A percentile compares a stretch with the other conserved stretches of the same genome.
phyloP scores from a whole-genome alignment of 2,113 vertebrate species.

The Nasalis larvatus region DNA sequence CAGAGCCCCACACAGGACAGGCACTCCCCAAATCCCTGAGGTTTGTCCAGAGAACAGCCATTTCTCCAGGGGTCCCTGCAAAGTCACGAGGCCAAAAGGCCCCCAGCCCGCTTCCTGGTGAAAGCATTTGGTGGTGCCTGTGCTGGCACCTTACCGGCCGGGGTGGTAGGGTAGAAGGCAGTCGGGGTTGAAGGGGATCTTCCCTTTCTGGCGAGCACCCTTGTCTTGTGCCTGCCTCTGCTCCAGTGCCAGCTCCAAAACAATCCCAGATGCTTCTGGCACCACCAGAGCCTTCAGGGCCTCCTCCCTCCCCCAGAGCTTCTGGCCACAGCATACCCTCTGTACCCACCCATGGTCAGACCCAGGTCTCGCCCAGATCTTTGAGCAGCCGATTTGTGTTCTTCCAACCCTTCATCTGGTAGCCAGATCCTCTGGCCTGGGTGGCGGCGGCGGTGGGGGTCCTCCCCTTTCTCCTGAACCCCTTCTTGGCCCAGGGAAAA shows the following conservation, averaged over 20 bases:
- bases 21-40: neutral
- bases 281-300: neutral
- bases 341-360: rapidly evolving
- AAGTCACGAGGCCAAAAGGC: neutral
- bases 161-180: neutral
- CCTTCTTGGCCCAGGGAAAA: conserved; percentile 16
- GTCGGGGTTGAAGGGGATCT: neutral
- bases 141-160: neutral
- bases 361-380: neutral
- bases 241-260: neutral
- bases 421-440: conserved; percentile 13
- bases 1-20: neutral
- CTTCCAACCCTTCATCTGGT: conserved; percentile 40
- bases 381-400: neutral
- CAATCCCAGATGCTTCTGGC: neutral
- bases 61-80: neutral
- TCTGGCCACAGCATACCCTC: neutral
- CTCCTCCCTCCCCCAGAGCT: neutral
- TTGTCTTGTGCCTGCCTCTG: neutral
- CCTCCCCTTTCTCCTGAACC: neutral
- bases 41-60: neutral
- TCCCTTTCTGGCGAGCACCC: neutral
- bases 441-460: neutral
- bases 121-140: neutral
- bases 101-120: neutral